Evolutionary conservation across 2,113 vertebrate genomes (phyloP).

Genomic region (Pituophis catenifer): DNA sequence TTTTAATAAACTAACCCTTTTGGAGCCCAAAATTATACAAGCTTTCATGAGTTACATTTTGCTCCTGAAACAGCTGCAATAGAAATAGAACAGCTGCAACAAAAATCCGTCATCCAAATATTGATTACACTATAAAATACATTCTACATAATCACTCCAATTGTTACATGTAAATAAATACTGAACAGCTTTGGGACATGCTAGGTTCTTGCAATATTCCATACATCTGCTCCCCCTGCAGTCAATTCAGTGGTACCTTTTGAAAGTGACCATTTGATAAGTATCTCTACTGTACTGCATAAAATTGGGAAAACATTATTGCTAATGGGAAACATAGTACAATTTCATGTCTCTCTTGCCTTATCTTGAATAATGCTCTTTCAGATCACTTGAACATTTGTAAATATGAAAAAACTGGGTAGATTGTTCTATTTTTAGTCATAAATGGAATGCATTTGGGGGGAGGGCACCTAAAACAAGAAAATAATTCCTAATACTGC

Average conservation of each 20-base stretch:
- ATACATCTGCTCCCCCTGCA: neutral
- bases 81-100: neutral
- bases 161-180: neutral
- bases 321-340: neutral
- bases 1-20: neutral
- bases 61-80: neutral
- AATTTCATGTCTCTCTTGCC: neutral
- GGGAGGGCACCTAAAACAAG: neutral
- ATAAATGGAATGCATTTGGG: neutral
- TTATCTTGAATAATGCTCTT: neutral
- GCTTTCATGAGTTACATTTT: neutral
- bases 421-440: neutral
- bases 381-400: neutral
- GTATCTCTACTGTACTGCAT: neutral
- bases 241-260: neutral
- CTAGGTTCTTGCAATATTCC: neutral
- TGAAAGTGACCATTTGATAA: neutral
- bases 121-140: neutral
- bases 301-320: neutral
- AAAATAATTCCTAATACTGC: neutral
- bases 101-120: neutral
- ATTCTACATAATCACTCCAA: neutral
- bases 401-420: neutral
- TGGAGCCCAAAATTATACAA: neutral
- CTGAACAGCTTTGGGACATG: neutral